A percentile compares a stretch with the other conserved stretches of the same genome.
Evolutionary conservation across 2,113 vertebrate genomes (phyloP).

Genomic region (Gopherus evgoodei): DNA sequence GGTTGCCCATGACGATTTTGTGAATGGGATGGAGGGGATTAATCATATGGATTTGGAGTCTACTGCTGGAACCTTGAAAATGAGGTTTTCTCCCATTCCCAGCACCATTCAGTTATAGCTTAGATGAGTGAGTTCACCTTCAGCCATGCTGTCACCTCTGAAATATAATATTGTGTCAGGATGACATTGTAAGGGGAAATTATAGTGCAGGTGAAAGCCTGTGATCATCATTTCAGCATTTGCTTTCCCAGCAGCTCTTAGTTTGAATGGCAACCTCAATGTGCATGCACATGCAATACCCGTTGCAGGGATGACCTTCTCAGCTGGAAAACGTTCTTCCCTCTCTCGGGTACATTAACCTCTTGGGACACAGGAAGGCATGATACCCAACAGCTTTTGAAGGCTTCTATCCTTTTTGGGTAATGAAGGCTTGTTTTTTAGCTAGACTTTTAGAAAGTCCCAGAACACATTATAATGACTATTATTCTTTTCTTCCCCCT

Average conservation of each 20-base stretch:
- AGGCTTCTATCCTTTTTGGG: not conserved
- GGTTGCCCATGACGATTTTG: not conserved
- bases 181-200: not conserved
- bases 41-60: not conserved
- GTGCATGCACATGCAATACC: not conserved
- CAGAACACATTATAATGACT: not conserved
- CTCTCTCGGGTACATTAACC: not conserved
- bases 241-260: not conserved
- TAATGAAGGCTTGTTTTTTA: not conserved
- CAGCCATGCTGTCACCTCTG: not conserved
- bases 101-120: not conserved
- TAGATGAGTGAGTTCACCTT: not conserved
- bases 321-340: not conserved
- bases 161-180: not conserved
- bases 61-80: not conserved
- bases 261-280: not conserved
- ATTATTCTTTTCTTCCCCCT: slow-evolving; percentile 5
- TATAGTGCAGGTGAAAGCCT: not conserved
- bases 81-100: not conserved
- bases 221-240: not conserved
- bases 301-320: not conserved
- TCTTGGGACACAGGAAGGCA: not conserved
- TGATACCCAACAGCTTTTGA: not conserved
- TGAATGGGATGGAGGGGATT: not conserved
- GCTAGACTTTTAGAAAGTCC: not conserved